Evolutionary conservation across 2,797 vertebrate genomes (phyloP).

Genomic region (Gobio occitaniae): DNA sequence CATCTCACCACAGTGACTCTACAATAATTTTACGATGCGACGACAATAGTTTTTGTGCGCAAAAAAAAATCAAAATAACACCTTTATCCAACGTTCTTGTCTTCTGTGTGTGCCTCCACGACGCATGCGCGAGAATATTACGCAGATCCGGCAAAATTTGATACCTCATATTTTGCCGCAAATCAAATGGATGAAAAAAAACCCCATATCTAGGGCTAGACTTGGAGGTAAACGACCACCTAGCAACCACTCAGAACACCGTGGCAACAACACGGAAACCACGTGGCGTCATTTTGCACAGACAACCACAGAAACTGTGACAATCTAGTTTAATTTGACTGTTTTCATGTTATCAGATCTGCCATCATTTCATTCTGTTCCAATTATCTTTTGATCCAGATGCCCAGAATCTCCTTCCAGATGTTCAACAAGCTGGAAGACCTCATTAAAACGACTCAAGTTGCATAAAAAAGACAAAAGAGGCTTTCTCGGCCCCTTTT

Average conservation of each 20-base stretch:
- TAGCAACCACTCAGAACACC: not conserved
- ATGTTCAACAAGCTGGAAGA: slow-evolving; percentile 11
- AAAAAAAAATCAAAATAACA: too few species aligned
- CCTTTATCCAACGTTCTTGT: too few species aligned
- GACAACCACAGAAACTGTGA: not conserved
- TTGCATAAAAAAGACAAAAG: not conserved
- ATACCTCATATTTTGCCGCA: not conserved
- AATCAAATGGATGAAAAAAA: not conserved
- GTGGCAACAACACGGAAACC: not conserved
- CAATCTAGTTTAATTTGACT: too few species aligned
- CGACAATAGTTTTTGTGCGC: too few species aligned
- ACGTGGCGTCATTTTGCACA: not conserved
- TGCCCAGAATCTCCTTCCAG: not conserved
- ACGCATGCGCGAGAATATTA: too few species aligned
- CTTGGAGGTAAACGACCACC: not conserved
- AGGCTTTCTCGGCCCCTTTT: not conserved
- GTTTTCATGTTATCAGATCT: not conserved
- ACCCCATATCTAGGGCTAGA: not conserved
- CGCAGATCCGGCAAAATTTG: too few species aligned
- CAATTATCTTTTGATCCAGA: slow-evolving; percentile 19
- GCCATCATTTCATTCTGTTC: slow-evolving; percentile 4
- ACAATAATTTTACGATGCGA: too few species aligned
- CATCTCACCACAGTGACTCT: too few species aligned
- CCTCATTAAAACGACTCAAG: slow-evolving; percentile 1
- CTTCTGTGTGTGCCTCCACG: too few species aligned